Base-by-base conservation (phyloP, 1,140 invertebrate genomes). In the Olivierus martensii region DNA sequence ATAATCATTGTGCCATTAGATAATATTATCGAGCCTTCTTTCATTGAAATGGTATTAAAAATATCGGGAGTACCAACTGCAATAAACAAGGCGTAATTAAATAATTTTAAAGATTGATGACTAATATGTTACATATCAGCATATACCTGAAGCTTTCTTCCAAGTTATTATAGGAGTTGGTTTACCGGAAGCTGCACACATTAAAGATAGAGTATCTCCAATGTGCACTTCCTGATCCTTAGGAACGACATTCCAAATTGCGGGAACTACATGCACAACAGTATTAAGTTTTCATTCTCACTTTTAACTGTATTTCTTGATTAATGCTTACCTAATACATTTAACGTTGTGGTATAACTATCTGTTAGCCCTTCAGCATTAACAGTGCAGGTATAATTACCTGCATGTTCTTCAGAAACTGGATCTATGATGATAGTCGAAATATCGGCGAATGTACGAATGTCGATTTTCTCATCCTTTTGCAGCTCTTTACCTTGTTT, bases 341-440 rank as follows among this genome's bases (percentile, higher is more conserved):
- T 37, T 15, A 55, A 28, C 0, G 44, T 3, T 15, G 56, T 43
- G 5, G 56, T 53, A 34, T 37, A 58, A 15, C 44, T 51, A 7
- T 50, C 52, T 2, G 47, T 22, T 12, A 39, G 15, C 18, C 51
- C 55, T 18, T 21, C 17, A 3, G 46, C 34, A 14, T 34, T 52
- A 1, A 57, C 50, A 14, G 11, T 53, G 17, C 55, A 57, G 0
- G 55, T 57, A n/a, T 57, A 57, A 43, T 57, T 57, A 10, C 55
- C 55, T 2, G 15, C 42, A 38, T 53, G 44, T 46, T 57, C 55
- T 17, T 52, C 51, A 21, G 12, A 22, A 11, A 57, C 22, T 22
- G 50, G 39, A 42, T 57, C 52, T 0, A 57, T 50, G 2, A 53
- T 48, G 9, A 57, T 17, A 17, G 1, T 53, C 4, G 56, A 53